Percentiles rank a stretch among this genome's conserved stretches.
phyloP scores from a whole-genome alignment of 2,113 vertebrate genomes.

The Elgaria multicarinata region DNA sequence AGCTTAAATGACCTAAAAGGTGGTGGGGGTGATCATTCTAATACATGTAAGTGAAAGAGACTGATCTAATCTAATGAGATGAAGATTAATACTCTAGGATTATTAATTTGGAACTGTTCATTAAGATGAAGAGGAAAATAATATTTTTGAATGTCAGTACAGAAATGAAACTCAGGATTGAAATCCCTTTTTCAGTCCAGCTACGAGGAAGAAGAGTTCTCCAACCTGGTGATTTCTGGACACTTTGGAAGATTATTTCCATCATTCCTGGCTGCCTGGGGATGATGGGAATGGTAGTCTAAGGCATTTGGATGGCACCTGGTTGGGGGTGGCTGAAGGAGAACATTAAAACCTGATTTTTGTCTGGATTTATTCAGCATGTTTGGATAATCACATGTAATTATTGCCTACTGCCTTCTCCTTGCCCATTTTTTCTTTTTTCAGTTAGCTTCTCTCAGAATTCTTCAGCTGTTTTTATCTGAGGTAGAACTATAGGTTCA shows the following conservation, averaged over 20 bases:
- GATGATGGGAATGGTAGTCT: not conserved
- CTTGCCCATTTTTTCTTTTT: too few species aligned
- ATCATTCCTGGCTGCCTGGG: not conserved
- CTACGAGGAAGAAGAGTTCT: slow-evolving; percentile 2
- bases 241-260: too few species aligned
- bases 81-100: not conserved
- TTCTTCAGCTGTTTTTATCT: not conserved
- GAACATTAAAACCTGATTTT: not conserved
- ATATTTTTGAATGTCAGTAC: not conserved
- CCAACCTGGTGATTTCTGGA: too few species aligned
- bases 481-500: not conserved
- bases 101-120: not conserved
- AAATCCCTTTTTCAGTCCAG: slow-evolving; percentile 1
- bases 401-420: not conserved
- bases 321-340: not conserved
- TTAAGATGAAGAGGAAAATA: not conserved
- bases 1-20: not conserved
- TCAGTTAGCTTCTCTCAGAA: not conserved
- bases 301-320: not conserved
- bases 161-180: slow-evolving; percentile 7
- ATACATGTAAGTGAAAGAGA: not conserved
- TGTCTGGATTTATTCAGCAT: not conserved
- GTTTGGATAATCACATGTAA: slow-evolving; percentile 7
- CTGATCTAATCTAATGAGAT: not conserved
- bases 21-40: not conserved